Percentiles rank a stretch among this genome's conserved stretches.
Conservation (phyloP, 2,888 invertebrate species). For the Aphodius sticticus region DNA sequence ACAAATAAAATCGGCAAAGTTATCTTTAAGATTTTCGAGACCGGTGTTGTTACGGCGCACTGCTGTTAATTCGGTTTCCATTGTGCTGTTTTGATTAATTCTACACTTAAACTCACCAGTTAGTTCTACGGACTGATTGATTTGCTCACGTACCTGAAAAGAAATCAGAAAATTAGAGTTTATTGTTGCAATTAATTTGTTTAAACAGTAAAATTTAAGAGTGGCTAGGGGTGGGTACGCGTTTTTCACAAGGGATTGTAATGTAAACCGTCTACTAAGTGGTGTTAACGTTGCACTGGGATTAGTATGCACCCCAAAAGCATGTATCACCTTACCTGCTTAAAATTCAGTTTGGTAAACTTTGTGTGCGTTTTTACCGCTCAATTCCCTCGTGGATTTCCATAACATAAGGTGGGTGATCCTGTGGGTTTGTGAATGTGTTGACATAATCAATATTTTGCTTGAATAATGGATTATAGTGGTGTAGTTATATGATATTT, state of each 20-base stretch:
- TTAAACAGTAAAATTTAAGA: not conserved
- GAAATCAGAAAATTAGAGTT: not conserved
- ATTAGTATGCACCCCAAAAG: not conserved
- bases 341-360: not conserved
- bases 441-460: not conserved
- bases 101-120: not conserved
- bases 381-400: not conserved
- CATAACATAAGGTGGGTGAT: not conserved
- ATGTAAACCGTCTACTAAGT: not conserved
- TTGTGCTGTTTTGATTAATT: not conserved
- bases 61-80: not conserved
- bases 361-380: not conserved
- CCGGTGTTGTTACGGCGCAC: no score
- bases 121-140: not conserved
- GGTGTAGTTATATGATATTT: not conserved
- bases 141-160: not conserved
- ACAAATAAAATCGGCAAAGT: not conserved
- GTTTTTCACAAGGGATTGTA: not conserved
- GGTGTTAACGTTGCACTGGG: not conserved
- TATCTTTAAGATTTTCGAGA: not conserved
- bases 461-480: not conserved
- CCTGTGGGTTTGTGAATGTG: not conserved
- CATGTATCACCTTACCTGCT: not conserved
- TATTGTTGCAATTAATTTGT: not conserved
- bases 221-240: not conserved